A percentile compares a stretch with the other conserved stretches of the same genome.
Conservation (phyloP, 1,140 invertebrate species). For the Tigriopus japonicus region DNA sequence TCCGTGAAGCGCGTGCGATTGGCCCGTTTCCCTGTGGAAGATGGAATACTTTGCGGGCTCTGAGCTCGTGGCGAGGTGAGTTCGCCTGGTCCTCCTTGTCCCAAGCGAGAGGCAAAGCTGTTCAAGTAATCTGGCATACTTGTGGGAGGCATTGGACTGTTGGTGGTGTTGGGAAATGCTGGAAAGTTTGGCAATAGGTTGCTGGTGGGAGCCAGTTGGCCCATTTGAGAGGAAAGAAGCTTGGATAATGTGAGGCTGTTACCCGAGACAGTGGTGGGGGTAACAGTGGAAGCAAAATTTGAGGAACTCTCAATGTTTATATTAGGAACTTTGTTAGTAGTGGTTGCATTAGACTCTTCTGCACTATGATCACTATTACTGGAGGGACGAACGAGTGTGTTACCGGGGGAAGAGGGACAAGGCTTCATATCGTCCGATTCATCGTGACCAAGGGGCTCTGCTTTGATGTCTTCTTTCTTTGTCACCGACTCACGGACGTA, state of each 20-base stretch:
- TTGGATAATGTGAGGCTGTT: background rate
- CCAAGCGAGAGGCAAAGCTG: background rate
- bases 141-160: background rate
- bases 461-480: constrained; percentile 15
- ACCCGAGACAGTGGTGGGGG: background rate
- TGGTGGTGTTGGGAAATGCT: constrained; percentile 5
- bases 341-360: background rate
- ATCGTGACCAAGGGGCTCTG: background rate
- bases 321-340: background rate
- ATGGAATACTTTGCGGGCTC: constrained; percentile 11
- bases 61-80: background rate
- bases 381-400: no score
- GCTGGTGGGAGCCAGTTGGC: background rate
- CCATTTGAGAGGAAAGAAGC: background rate
- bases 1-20: constrained; percentile 96
- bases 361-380: no score
- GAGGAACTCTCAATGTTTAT: background rate
- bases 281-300: background rate
- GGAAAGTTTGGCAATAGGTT: constrained; percentile 10
- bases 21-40: constrained; percentile 61
- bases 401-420: no score
- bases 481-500: constrained; percentile 15
- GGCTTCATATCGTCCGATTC: no score
- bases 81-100: background rate
- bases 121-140: constrained; percentile 7